Percentiles rank a stretch among this genome's conserved stretches.
phyloP scores from a whole-genome alignment of 2,888 invertebrate species.

The Xestia ashworthii region DNA sequence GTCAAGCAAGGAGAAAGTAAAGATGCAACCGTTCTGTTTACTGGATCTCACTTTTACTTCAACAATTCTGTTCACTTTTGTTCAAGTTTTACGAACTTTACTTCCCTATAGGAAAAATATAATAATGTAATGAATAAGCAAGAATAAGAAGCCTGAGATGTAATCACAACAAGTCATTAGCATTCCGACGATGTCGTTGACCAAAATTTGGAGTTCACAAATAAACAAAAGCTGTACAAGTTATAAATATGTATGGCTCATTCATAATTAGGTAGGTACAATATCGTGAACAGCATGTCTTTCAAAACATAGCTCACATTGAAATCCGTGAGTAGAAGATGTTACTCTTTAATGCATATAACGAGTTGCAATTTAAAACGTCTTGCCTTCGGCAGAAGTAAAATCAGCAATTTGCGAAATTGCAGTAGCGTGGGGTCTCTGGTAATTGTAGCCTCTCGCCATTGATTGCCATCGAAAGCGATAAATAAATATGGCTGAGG shows the following conservation, averaged over 20 bases:
- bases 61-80: conserved; percentile 39
- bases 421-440: conserved; percentile 82
- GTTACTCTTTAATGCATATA: conserved; percentile 77
- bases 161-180: conserved; percentile 54
- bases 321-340: conserved; percentile 70
- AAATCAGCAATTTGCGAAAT: conserved; percentile 88
- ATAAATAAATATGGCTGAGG: conserved; percentile 84
- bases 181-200: conserved; percentile 58
- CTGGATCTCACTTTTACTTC: conserved; percentile 39
- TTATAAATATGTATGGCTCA: conserved; percentile 52
- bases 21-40: conserved; percentile 35
- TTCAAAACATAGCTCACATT: conserved; percentile 63
- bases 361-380: conserved; percentile 85
- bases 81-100: conserved; percentile 19
- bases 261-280: conserved; percentile 55
- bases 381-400: conserved; percentile 84
- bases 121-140: conserved; percentile 22
- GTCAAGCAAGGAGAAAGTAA: conserved; percentile 47
- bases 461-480: conserved; percentile 78
- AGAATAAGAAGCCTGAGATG: conserved; percentile 15
- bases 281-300: conserved; percentile 55
- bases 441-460: conserved; percentile 85
- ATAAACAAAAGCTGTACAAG: conserved; percentile 56
- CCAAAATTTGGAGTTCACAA: conserved; percentile 54
- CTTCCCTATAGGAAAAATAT: conserved; percentile 22